phyloP scores from a whole-genome alignment of 2,797 vertebrate genomes.

The Nasua narica region DNA sequence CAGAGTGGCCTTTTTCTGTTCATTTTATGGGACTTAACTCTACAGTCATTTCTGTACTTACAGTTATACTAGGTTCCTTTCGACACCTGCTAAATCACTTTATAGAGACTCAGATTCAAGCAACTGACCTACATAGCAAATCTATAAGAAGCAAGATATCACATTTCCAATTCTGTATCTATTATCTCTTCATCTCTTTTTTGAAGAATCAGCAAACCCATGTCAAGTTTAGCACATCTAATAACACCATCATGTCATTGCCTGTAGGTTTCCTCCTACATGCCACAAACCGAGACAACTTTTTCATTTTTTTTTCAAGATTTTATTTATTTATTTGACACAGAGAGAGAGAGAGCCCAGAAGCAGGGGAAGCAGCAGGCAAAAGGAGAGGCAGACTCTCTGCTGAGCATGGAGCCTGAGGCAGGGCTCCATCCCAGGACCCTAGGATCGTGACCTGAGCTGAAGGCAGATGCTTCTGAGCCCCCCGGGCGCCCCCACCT shows the following conservation, averaged over 20 bases:
- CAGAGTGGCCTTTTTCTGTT: not conserved
- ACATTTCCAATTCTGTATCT: constrained; percentile 44
- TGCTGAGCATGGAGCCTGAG: not conserved
- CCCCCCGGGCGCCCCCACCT: not conserved
- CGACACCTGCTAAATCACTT: constrained; percentile 11
- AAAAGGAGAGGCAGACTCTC: not conserved
- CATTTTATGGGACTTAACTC: not conserved
- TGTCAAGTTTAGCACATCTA: constrained; percentile 41
- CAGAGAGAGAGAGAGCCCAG: not conserved
- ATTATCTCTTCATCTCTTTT: constrained; percentile 65
- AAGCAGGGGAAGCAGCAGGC: not conserved
- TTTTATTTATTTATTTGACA: not conserved
- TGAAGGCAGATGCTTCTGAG: not conserved
- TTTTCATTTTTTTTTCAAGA: not conserved
- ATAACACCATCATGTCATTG: constrained; percentile 36
- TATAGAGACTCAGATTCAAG: not conserved
- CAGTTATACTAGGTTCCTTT: constrained; percentile 12
- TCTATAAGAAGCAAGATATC: constrained; percentile 35
- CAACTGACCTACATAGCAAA: constrained; percentile 62
- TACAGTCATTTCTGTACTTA: constrained; percentile 57
- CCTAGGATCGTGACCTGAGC: not conserved
- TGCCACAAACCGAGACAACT: constrained; percentile 31
- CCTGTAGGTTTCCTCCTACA: constrained; percentile 36
- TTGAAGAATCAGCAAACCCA: constrained; percentile 61
- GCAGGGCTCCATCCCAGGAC: not conserved